Conservation (phyloP, 2,113 vertebrate species). For the Castor canadensis region DNA sequence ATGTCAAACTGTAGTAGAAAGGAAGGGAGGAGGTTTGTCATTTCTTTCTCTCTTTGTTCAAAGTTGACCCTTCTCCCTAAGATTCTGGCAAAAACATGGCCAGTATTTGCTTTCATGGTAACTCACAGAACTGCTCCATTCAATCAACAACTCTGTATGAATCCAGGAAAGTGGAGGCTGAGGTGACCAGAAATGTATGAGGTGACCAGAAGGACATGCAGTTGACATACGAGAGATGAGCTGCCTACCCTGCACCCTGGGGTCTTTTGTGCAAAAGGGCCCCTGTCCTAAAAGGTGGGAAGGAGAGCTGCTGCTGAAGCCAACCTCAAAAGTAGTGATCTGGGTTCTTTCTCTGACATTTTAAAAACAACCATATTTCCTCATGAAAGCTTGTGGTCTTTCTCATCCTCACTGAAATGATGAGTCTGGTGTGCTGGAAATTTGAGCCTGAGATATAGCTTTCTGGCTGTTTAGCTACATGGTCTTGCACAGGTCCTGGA, state of each 20-base stretch:
- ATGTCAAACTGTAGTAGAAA: neutral
- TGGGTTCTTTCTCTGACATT: too few species aligned
- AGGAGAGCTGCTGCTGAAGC: too few species aligned
- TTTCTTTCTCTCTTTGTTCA: neutral
- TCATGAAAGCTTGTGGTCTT: neutral
- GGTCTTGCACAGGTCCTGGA: neutral
- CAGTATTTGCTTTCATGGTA: neutral
- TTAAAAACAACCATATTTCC: constrained; percentile 4
- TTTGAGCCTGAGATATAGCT: neutral
- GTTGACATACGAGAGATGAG: neutral
- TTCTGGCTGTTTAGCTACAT: neutral
- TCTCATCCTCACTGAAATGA: neutral
- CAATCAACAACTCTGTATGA: neutral
- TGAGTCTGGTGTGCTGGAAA: neutral
- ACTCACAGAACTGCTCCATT: neutral
- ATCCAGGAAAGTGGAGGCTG: neutral
- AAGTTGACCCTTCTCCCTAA: neutral
- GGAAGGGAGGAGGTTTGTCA: neutral
- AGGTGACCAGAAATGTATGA: neutral
- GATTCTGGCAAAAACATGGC: neutral
- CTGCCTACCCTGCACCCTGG: too few species aligned
- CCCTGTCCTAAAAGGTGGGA: neutral
- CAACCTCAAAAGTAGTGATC: too few species aligned
- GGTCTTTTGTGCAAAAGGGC: neutral
- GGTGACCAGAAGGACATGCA: neutral